These are phyloP conservation scores for Branchinecta sandiegonensis DNA, from an alignment of 2,888 invertebrate genomes.

Conservation along the genomic window DNA sequence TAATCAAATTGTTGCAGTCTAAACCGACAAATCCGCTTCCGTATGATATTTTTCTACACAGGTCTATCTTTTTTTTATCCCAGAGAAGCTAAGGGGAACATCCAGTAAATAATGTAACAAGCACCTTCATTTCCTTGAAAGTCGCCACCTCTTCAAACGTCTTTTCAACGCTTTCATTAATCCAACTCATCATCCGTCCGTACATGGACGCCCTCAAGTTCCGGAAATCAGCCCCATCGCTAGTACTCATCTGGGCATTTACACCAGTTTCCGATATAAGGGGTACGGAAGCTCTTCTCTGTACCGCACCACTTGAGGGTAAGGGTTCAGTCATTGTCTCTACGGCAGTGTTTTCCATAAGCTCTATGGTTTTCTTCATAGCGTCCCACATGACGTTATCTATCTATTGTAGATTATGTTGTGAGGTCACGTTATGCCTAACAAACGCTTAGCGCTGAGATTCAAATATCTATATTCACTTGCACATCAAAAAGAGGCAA, in stretches of 20 bases:
- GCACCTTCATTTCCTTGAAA: conserved; percentile 11
- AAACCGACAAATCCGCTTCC: no score
- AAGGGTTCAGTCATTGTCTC: not conserved
- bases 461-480: no score
- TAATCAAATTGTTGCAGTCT: no score
- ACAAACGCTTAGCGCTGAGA: no score
- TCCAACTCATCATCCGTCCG: conserved; percentile 6
- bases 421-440: no score
- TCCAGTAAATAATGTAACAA: not conserved
- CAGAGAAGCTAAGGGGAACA: not conserved
- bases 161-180: conserved; percentile 13
- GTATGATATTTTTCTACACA: no score
- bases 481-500: no score
- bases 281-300: conserved; percentile 6
- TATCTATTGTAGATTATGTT: no score
- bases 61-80: no score
- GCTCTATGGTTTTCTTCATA: conserved; percentile 2
- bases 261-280: not conserved
- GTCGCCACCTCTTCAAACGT: conserved; percentile 1
- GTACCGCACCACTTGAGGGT: not conserved
- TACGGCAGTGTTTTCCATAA: not conserved
- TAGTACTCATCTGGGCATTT: not conserved
- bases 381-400: conserved; percentile 11
- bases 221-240: conserved; percentile 3
- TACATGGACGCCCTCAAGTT: conserved; percentile 7